Evolutionary conservation across 1,140 invertebrate species (phyloP).

Genomic region (Drosophila obscura): DNA sequence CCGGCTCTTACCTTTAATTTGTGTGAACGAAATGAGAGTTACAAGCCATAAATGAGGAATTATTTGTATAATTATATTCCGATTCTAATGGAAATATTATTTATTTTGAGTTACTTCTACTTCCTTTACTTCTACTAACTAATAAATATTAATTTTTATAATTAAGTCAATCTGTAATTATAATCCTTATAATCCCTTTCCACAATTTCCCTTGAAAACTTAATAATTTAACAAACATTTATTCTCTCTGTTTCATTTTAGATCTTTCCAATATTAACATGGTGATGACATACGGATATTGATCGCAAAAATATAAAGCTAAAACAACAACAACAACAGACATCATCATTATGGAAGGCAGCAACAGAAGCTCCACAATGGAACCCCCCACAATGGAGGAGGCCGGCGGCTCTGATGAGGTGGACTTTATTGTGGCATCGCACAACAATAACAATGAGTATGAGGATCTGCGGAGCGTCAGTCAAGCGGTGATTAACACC

Average conservation of each 20-base stretch:
- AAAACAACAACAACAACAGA: conserved; percentile 4
- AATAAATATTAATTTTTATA: no score
- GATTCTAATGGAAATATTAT: no score
- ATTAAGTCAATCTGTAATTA: no score
- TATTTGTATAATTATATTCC: no score
- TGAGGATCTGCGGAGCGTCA: conserved; percentile 54
- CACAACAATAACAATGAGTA: conserved; percentile 76
- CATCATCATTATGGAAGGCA: conserved; percentile 44
- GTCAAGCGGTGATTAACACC: conserved; percentile 53
- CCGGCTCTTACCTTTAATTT: neutral
- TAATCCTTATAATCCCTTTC: neutral
- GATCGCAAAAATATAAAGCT: conserved; percentile 18
- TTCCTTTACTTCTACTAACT: no score
- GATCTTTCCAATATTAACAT: conserved; percentile 41
- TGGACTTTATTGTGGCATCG: conserved; percentile 56
- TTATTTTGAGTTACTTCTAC: no score
- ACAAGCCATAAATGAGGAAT: no score
- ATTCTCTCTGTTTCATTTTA: conserved; percentile 6
- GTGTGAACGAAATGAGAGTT: no score
- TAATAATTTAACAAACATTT: conserved; percentile 11
- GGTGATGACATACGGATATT: conserved; percentile 39
- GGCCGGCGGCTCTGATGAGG: conserved; percentile 56
- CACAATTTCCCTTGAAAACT: neutral
- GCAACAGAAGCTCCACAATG: conserved; percentile 31
- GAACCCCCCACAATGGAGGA: conserved; percentile 7